Conservation (phyloP, 1,140 invertebrate species). For the Drosophila asahinai region DNA sequence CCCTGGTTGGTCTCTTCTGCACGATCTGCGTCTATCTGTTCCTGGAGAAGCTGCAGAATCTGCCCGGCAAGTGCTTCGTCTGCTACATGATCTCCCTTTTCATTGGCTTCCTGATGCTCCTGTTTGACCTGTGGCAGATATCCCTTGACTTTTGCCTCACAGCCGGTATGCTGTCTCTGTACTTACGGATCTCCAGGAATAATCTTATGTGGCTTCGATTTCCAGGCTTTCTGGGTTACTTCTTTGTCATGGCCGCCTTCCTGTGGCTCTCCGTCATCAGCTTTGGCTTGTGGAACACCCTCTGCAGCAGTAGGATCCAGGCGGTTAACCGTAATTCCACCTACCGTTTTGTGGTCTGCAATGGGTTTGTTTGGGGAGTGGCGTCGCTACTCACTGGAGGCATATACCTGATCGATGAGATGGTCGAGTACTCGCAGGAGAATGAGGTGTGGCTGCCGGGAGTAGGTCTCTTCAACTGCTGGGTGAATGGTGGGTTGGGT, state of each 20-base stretch:
- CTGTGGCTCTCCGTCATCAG: constrained; percentile 92
- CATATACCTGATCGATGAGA: constrained; percentile 62
- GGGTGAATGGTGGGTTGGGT: constrained; percentile 86
- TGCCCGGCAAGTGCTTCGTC: constrained; percentile 90
- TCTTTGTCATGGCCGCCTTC: constrained; percentile 90
- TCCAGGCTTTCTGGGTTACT: constrained; percentile 89
- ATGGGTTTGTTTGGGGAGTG: constrained; percentile 89
- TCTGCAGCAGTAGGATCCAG: constrained; percentile 86
- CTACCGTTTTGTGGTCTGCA: constrained; percentile 88
- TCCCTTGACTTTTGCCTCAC: not conserved
- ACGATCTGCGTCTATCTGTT: constrained; percentile 90
- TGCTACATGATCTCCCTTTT: constrained; percentile 89
- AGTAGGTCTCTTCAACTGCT: constrained; percentile 86
- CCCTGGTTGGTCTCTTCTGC: constrained; percentile 88
- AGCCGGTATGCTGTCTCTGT: not conserved
- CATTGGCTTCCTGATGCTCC: constrained; percentile 87
- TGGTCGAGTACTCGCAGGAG: constrained; percentile 58
- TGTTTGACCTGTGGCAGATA: constrained; percentile 75
- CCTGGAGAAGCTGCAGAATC: constrained; percentile 89
- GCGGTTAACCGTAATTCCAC: constrained; percentile 21
- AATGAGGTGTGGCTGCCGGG: constrained; percentile 84
- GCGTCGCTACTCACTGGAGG: constrained; percentile 85
- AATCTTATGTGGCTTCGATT: not conserved
- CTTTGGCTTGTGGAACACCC: constrained; percentile 90
- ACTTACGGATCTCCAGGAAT: not conserved